phyloP scores from a whole-genome alignment of 2,113 vertebrate genomes.

The Bubalus kerabau region DNA sequence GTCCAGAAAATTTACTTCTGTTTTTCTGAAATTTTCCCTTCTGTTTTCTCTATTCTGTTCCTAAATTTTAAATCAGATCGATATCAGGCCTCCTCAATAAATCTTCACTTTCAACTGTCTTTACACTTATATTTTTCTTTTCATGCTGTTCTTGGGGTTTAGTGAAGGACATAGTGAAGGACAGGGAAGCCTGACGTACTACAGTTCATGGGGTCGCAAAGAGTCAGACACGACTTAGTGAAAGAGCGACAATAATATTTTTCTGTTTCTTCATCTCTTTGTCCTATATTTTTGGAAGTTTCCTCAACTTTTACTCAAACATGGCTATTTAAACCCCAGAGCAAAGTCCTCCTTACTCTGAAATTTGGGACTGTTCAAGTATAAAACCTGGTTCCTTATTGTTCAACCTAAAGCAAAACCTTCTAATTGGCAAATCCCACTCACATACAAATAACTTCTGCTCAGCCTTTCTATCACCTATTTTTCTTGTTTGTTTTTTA shows the following conservation, averaged over 20 bases:
- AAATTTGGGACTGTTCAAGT: neutral
- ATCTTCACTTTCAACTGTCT: neutral
- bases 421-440: neutral
- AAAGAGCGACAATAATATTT: neutral
- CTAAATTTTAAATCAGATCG: neutral
- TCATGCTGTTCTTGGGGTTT: neutral
- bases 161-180: neutral
- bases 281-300: neutral
- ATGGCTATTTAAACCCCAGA: neutral
- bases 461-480: neutral
- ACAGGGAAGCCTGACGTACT: accelerated
- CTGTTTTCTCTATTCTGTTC: slow-evolving; percentile 8
- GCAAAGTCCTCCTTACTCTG: neutral
- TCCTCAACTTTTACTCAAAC: neutral
- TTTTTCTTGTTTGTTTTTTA: neutral
- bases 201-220: neutral
- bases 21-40: neutral
- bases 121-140: neutral
- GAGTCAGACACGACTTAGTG: neutral
- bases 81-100: neutral
- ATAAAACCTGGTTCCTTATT: neutral
- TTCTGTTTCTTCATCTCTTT: neutral
- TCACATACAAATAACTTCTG: neutral
- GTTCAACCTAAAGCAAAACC: neutral
- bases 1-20: neutral